Evolutionary conservation across 2,888 invertebrate species (phyloP).

Genomic region (Idaea biselata): DNA sequence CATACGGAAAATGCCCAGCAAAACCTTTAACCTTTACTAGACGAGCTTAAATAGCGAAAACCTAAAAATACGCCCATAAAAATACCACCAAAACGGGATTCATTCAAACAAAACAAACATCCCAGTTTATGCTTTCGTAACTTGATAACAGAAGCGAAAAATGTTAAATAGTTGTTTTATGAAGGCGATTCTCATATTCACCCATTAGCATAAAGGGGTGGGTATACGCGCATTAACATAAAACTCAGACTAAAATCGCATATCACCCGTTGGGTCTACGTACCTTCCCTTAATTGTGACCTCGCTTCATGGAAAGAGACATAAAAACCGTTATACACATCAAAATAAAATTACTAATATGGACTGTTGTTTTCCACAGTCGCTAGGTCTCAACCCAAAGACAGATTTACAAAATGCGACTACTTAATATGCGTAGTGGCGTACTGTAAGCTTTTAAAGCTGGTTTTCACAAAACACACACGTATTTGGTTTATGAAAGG

Average conservation of each 20-base stretch:
- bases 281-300: conserved; percentile 58
- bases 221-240: conserved; percentile 59
- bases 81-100: background rate
- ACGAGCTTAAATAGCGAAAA: conserved; percentile 4
- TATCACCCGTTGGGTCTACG: conserved; percentile 41
- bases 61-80: background rate
- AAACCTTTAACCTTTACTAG: too few relatives aligned
- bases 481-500: conserved; percentile 33
- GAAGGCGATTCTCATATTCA: conserved; percentile 52
- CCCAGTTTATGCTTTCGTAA: background rate
- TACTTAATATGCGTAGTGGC: conserved; percentile 41
- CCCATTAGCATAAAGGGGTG: conserved; percentile 62
- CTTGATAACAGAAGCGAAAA: conserved; percentile 25
- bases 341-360: conserved; percentile 42
- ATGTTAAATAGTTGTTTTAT: conserved; percentile 58
- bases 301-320: conserved; percentile 65
- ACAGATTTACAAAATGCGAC: conserved; percentile 26
- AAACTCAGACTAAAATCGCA: conserved; percentile 65
- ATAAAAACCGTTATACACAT: conserved; percentile 54
- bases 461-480: conserved; percentile 31
- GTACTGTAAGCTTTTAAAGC: conserved; percentile 30
- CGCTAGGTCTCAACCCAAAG: conserved; percentile 13
- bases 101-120: conserved; percentile 1
- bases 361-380: conserved; percentile 40
- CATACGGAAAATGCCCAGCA: too few relatives aligned